Base-by-base conservation (phyloP, 2,797 vertebrate genomes). In the Chanos chanos region DNA sequence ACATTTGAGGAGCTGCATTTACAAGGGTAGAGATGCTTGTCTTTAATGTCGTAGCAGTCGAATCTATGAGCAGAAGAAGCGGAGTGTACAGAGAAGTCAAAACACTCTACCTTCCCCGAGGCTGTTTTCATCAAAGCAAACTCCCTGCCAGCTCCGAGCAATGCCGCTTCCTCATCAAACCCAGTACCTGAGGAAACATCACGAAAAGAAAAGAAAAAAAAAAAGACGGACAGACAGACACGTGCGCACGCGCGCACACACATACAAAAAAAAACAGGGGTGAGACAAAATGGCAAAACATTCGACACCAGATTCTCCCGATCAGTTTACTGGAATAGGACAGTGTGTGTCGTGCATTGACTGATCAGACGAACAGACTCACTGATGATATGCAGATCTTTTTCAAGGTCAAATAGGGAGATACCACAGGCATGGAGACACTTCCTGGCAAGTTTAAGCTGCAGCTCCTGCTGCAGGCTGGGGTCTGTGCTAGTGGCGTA, bases 331-430 rank as follows among this genome's bases (percentile, higher is more conserved):
- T n/a, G n/a, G n/a, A n/a, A n/a, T n/a, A n/a, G n/a, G n/a, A n/a
- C n/a, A n/a, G 5, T n/a, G 1, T 33, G 8, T 21, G n/a, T 3
- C 15, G n/a, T 12, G 19, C 7, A 43, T 22, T 15, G 18, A 12
- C 18, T 44, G 54, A 44, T 28, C 5, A 2, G 37, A 66, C n/a
- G 33, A 13, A 52, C 24, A 13, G 44, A 78, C 96, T 95, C 89
- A 99, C 96, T 98, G 85, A 99, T 96, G 71, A 99, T 99, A 86
- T 99, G 97, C 60, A 99, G 89, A 81, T 99, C 97, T 80, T 98
- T 99, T 78, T 99, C 97, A 71, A 98, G 83, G 88, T 99, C 97
- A 80, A 99, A 98, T 9, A 99, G 80, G 2, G 97, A 99, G 74
- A 99, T 98, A 36, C 97, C 97, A 75, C 97, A 99, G 41, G 96